Conservation (phyloP, 2,888 invertebrate species). For the Auanema freiburgensis region DNA sequence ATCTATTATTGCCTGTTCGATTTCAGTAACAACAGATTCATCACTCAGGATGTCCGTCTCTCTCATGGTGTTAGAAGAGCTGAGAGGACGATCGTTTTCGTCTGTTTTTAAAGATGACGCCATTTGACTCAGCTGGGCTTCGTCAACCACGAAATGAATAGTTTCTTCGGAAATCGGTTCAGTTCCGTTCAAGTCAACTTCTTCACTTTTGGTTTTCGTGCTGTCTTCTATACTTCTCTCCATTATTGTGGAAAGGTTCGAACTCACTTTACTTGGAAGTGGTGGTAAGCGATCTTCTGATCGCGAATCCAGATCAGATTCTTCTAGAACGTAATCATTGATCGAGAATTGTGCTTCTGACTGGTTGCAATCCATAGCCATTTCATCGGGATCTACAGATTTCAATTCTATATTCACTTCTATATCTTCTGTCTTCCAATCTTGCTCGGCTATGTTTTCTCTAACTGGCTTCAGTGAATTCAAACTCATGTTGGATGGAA, state of each 20-base stretch:
- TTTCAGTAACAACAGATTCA: slow-evolving; percentile 23
- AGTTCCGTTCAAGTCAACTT: slow-evolving; percentile 1
- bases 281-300: slow-evolving; percentile 8
- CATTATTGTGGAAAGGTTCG: slow-evolving; percentile 7
- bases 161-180: slow-evolving; percentile 26
- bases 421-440: slow-evolving; percentile 32
- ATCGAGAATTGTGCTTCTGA: slow-evolving; percentile 22
- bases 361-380: slow-evolving; percentile 1
- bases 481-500: slow-evolving; percentile 17
- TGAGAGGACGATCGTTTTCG: slow-evolving; percentile 10
- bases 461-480: not conserved
- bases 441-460: slow-evolving; percentile 15
- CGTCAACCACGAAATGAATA: slow-evolving; percentile 41
- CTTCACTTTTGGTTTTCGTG: slow-evolving; percentile 18
- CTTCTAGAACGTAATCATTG: slow-evolving; percentile 18
- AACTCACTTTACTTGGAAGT: not conserved
- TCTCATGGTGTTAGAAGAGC: slow-evolving; percentile 28
- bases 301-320: slow-evolving; percentile 20
- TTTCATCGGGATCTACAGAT: slow-evolving; percentile 24
- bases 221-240: slow-evolving; percentile 24
- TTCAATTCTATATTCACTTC: slow-evolving; percentile 39
- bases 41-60: slow-evolving; percentile 57
- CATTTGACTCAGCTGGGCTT: slow-evolving; percentile 45
- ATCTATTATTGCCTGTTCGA: not conserved
- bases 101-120: slow-evolving; percentile 25